Conservation (phyloP, 2,797 vertebrate species). For the Tragelaphus eurycerus region DNA sequence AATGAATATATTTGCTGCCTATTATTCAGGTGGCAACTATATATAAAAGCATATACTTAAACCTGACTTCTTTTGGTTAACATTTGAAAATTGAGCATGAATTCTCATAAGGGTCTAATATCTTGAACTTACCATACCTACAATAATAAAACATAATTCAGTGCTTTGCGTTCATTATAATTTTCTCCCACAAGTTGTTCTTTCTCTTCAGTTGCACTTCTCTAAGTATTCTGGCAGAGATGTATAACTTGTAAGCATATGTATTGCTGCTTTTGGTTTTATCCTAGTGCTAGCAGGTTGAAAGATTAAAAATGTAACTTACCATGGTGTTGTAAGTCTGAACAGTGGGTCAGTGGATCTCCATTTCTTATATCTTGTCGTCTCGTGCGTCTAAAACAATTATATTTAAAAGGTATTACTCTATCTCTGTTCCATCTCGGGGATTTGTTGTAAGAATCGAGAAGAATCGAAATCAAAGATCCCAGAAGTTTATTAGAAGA, state of each 20-base stretch:
- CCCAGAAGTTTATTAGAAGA: not conserved
- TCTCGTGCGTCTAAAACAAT: slow-evolving; percentile 92
- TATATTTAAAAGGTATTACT: slow-evolving; percentile 61
- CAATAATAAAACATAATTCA: not conserved
- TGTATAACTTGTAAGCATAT: not conserved
- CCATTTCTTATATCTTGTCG: slow-evolving; percentile 98
- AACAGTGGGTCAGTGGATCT: slow-evolving; percentile 97
- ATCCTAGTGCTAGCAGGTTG: not conserved
- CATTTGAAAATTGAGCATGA: not conserved
- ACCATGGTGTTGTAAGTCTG: slow-evolving; percentile 96
- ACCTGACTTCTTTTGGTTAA: not conserved
- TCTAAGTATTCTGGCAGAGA: not conserved
- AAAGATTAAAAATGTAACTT: slow-evolving; percentile 65
- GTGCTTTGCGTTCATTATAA: not conserved
- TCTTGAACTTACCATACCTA: not conserved
- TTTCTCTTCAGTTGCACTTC: not conserved
- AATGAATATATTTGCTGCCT: not conserved
- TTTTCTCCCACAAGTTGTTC: not conserved
- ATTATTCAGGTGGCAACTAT: not conserved
- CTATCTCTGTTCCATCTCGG: not conserved
- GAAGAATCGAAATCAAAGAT: slow-evolving; percentile 4
- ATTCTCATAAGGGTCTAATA: not conserved
- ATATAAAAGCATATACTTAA: not conserved
- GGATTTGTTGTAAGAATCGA: slow-evolving; percentile 16
- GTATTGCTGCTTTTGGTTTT: not conserved